Conservation (phyloP, 2,797 vertebrate genomes). For the Perodicticus potto region DNA sequence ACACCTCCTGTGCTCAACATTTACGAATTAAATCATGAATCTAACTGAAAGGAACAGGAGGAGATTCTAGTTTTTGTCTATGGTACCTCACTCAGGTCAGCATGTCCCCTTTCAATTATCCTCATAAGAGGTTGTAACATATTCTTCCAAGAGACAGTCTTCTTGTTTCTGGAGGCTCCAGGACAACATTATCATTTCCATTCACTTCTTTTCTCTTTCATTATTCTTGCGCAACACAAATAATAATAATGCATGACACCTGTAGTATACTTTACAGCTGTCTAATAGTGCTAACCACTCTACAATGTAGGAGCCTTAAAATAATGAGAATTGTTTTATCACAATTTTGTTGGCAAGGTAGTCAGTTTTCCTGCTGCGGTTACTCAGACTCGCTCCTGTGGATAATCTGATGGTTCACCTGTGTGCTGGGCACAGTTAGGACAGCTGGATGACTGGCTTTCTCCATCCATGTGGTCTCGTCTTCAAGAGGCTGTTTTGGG, state of each 20-base stretch:
- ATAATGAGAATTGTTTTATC: background rate
- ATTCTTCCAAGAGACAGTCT: background rate
- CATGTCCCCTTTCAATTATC: background rate
- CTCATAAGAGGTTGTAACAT: background rate
- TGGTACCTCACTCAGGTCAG: background rate
- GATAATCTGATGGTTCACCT: background rate
- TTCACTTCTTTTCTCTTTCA: background rate
- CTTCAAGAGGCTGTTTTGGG: background rate
- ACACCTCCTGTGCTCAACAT: background rate
- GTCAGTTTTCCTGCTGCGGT: background rate
- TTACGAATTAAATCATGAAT: slow-evolving; percentile 20
- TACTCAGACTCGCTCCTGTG: background rate
- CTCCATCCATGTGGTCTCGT: background rate
- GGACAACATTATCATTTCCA: background rate
- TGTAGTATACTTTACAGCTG: background rate
- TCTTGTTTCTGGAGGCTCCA: background rate
- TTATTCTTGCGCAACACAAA: background rate
- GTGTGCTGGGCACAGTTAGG: background rate
- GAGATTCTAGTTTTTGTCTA: background rate
- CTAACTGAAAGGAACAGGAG: background rate
- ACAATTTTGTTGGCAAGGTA: background rate
- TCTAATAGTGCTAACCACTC: background rate
- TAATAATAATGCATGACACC: background rate
- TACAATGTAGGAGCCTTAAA: background rate
- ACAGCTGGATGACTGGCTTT: background rate